Evolutionary conservation across 1,140 invertebrate species (phyloP).

Genomic region (Nebria ingens): DNA sequence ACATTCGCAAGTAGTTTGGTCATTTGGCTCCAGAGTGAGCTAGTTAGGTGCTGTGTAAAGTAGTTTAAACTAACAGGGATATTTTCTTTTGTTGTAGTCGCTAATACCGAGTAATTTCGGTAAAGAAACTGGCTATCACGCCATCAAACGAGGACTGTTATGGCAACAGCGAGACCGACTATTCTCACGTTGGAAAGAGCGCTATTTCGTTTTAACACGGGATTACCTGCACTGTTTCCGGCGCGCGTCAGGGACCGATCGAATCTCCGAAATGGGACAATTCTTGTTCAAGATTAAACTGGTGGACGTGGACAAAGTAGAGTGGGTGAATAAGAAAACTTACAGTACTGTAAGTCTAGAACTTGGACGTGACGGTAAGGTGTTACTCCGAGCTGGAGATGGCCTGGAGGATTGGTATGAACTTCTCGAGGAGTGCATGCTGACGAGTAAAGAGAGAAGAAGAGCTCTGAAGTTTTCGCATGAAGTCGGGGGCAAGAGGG

Average conservation of each 20-base stretch:
- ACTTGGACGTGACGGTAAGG: constrained; percentile 41
- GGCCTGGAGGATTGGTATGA: constrained; percentile 52
- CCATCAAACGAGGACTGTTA: constrained; percentile 51
- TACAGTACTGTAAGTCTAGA: constrained; percentile 45
- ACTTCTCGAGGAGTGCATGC: constrained; percentile 47
- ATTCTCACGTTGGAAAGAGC: constrained; percentile 58
- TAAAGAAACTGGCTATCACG: constrained; percentile 29
- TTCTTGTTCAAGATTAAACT: constrained; percentile 61
- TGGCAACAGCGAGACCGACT: constrained; percentile 56
- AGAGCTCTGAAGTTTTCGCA: constrained; percentile 42
- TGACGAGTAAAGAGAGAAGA: constrained; percentile 47
- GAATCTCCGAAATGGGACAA: constrained; percentile 58
- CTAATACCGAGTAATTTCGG: constrained; percentile 28
- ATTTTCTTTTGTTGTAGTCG: constrained; percentile 30
- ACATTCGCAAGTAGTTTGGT: too few species aligned
- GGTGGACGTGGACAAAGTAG: constrained; percentile 52
- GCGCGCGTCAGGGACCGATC: constrained; percentile 45
- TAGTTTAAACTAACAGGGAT: too few species aligned
- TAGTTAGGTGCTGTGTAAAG: too few species aligned
- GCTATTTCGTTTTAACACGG: constrained; percentile 55
- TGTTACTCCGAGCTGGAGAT: constrained; percentile 42
- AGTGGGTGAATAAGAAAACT: constrained; percentile 50
- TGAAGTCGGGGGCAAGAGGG: constrained; percentile 30
- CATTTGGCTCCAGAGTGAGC: too few species aligned
- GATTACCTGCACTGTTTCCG: constrained; percentile 62